Base-by-base conservation (phyloP, 2,888 invertebrate species). In the Margaritifera margaritifera region DNA sequence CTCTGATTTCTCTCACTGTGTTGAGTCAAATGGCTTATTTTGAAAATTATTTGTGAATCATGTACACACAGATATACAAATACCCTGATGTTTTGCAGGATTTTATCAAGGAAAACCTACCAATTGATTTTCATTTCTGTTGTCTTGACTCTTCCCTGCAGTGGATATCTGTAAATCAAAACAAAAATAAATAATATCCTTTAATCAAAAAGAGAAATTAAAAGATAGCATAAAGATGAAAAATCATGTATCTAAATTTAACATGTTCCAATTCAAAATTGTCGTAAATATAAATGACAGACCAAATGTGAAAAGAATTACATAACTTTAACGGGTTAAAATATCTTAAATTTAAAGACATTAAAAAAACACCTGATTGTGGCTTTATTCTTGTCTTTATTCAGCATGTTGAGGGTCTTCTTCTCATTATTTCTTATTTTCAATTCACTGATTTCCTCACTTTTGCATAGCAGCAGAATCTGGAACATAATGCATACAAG, bases 101-200 rank as follows among this genome's bases (percentile, higher is more conserved):
- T 22, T 0, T 56, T 56, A 56, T 56, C 42, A 20, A 22, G 19
- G 59, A 55, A 55, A 22, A 70, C 78, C 72, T 75, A 88, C 87
- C 88, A 88, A 85, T 93, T 94, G n/a, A 94, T 91, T 90, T 95
- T 95, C 93, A 94, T 94, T 80, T 93, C 93, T 64, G 92, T 90
- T 1, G 93, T 93, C 84, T 91, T 93, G 59, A 95, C 93, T 88
- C 92, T 93, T 59, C 94, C 94, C 75, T 92, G 92, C 87, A 95
- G 91, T 1, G 94, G 93, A 89, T 92, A 94, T 15, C 89, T 89
- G 66, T 22, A 81, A 71, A 68, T 57, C 61, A 65, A 72, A 59
- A 69, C 55, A 59, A 15, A 64, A 59, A 11, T 50, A 27, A 61
- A 50, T 11, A 42, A 42, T 42, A 42, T 3, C 2, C 42, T 42